These are phyloP conservation scores for Osmoderma eremita DNA, from an alignment of 2,888 invertebrate genomes.

Conservation along the genomic window DNA sequence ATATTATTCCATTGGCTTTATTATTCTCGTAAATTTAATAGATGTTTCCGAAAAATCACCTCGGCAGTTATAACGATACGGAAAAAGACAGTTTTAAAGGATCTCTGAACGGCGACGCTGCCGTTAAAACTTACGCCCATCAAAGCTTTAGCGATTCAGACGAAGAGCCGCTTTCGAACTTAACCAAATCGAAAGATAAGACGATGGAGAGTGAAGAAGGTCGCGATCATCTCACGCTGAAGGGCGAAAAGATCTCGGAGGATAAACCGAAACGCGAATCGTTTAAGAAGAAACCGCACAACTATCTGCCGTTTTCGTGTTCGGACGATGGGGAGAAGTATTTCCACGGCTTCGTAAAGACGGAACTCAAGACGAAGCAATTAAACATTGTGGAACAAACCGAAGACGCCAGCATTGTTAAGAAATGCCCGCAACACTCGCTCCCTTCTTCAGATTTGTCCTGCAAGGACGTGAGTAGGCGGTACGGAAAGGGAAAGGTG, in stretches of 20 bases:
- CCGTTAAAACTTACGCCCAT: constrained; percentile 54
- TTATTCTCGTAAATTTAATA: no score
- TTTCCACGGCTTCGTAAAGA: constrained; percentile 60
- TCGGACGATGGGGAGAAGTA: constrained; percentile 66
- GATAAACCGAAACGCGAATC: constrained; percentile 61
- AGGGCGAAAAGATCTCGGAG: constrained; percentile 42
- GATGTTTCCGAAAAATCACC: no score
- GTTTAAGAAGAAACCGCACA: constrained; percentile 56
- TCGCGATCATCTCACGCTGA: constrained; percentile 14
- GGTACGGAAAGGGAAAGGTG: constrained; percentile 69
- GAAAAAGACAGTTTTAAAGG: constrained; percentile 23
- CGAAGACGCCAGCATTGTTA: constrained; percentile 58
- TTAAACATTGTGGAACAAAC: constrained; percentile 49
- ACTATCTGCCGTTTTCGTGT: constrained; percentile 61
- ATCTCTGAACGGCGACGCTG: not conserved
- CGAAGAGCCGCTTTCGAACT: constrained; percentile 72
- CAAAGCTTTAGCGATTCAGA: constrained; percentile 72
- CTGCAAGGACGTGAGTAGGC: constrained; percentile 59
- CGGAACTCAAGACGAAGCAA: constrained; percentile 47
- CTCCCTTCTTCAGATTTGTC: constrained; percentile 48
- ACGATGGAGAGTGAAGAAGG: not conserved
- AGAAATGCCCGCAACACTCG: constrained; percentile 59
- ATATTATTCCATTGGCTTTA: no score
- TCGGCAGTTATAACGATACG: constrained; percentile 19
- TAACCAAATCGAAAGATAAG: constrained; percentile 56